Conservation (phyloP, 2,888 invertebrate genomes). For the Urechis unicinctus region DNA sequence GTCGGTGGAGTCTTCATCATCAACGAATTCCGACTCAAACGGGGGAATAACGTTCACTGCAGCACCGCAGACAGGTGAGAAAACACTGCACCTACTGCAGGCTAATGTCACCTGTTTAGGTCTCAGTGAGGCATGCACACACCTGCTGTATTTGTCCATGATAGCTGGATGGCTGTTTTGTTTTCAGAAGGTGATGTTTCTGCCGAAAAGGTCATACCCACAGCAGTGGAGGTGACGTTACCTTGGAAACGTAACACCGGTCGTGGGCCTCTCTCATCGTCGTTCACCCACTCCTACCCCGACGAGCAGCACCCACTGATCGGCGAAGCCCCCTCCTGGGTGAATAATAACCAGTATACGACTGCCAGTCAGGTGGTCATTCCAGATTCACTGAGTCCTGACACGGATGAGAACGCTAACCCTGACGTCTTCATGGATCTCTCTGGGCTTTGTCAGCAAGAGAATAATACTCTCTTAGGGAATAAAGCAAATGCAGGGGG, state of each 20-base stretch:
- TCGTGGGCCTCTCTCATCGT: slow-evolving; percentile 24
- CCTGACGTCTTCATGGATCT: background rate
- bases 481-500: background rate
- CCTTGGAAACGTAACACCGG: slow-evolving; percentile 17
- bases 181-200: too few species aligned
- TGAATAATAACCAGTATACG: slow-evolving; percentile 54
- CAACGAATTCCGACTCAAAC: too few species aligned
- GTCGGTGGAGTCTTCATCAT: too few species aligned
- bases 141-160: too few species aligned
- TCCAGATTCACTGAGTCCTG: background rate
- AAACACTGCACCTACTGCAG: too few species aligned
- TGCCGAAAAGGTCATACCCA: too few species aligned
- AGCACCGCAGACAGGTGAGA: too few species aligned
- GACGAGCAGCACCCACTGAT: slow-evolving; percentile 35
- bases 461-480: background rate
- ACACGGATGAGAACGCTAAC: background rate
- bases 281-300: slow-evolving; percentile 23
- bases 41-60: too few species aligned
- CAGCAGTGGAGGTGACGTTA: slow-evolving; percentile 13
- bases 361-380: background rate
- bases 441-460: background rate
- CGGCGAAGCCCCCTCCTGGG: slow-evolving; percentile 91
- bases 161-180: too few species aligned
- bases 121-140: too few species aligned
- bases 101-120: too few species aligned